phyloP scores from a whole-genome alignment of 2,113 vertebrate species.

The Cynocephalus volans region DNA sequence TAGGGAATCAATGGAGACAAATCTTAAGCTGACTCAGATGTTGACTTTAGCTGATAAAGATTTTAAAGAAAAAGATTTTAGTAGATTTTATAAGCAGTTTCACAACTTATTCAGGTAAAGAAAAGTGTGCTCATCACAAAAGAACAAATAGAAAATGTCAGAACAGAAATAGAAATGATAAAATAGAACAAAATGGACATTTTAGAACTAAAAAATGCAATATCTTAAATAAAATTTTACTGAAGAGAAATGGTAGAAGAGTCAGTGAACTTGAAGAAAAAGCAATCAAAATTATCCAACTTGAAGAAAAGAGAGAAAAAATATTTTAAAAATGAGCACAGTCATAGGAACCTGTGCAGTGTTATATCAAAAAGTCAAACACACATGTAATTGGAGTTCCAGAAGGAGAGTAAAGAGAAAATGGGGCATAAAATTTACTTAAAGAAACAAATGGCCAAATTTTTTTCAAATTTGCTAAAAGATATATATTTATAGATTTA shows the following conservation, averaged over 20 bases:
- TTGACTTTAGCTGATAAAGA: conserved; percentile 12
- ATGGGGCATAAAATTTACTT: not conserved
- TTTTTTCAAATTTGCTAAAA: not conserved
- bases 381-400: not conserved
- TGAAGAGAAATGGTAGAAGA: not conserved
- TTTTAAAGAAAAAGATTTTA: conserved; percentile 16
- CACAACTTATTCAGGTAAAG: not conserved
- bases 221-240: not conserved
- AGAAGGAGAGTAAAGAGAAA: not conserved
- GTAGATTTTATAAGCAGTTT: not conserved
- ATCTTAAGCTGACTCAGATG: not conserved
- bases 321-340: not conserved
- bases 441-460: not conserved
- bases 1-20: not conserved
- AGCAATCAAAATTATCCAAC: not conserved
- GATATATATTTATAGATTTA: not conserved
- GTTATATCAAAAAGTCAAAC: not conserved
- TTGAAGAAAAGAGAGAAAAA: not conserved
- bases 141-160: not conserved
- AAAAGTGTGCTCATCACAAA: not conserved
- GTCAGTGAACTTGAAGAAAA: not conserved
- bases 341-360: not conserved
- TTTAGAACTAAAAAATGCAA: not conserved
- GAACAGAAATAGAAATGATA: conserved; percentile 22
- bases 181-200: conserved; percentile 37